phyloP scores from a whole-genome alignment of 2,888 invertebrate species.

The Campoplex capitator region DNA sequence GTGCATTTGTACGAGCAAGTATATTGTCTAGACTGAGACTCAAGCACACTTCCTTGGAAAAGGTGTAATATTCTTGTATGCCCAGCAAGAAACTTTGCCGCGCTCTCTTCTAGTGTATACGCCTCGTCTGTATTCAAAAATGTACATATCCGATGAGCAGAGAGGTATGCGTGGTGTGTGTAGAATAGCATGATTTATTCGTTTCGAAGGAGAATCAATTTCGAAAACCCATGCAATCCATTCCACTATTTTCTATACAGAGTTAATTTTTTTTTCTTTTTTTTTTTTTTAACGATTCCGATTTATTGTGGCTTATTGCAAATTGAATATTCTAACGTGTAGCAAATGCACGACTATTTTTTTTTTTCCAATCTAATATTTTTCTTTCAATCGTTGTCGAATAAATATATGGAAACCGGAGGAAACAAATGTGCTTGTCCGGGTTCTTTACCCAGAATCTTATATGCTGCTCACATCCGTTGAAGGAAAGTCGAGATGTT shows the following conservation, averaged over 20 bases:
- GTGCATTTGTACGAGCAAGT: not conserved
- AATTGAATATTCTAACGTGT: not conserved
- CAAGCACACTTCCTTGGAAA: not conserved
- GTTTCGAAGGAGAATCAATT: conserved; percentile 10
- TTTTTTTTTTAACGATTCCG: not conserved
- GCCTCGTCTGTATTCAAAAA: conserved; percentile 29
- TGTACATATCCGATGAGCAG: conserved; percentile 45
- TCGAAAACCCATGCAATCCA: not conserved
- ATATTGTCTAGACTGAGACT: conserved; percentile 29
- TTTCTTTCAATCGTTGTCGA: not conserved
- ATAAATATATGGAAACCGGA: conserved; percentile 8
- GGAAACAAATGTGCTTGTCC: conserved; percentile 4
- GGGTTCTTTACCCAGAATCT: conserved; percentile 32
- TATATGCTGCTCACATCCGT: conserved; percentile 6
- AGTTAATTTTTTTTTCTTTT: not conserved
- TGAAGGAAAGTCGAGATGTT: conserved; percentile 48
- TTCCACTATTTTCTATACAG: not conserved
- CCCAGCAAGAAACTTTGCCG: conserved; percentile 3
- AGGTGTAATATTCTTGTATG: conserved; percentile 14
- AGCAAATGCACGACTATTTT: not conserved
- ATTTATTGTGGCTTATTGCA: not conserved
- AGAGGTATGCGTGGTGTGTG: not conserved
- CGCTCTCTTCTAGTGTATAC: not conserved
- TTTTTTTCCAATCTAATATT: not conserved
- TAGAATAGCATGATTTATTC: conserved; percentile 40